These are phyloP conservation scores for Erpobdella octoculata DNA, from an alignment of 2,888 invertebrate species.

Conservation along the genomic window DNA sequence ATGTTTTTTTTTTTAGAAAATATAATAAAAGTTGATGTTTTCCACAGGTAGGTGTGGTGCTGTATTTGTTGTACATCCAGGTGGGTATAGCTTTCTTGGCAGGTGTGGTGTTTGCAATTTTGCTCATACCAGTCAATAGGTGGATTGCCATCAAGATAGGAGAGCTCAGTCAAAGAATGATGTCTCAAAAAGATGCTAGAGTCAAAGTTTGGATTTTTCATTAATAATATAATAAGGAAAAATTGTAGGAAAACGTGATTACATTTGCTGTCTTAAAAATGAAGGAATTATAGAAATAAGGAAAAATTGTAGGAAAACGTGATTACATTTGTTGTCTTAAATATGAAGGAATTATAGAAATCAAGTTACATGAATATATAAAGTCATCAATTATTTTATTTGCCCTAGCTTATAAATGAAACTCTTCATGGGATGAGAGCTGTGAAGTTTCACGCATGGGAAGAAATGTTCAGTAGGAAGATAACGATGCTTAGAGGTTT, in stretches of 20 bases:
- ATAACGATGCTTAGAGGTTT: constrained; percentile 55
- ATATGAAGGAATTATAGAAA: too few species aligned
- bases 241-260: too few species aligned
- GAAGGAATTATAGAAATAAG: too few species aligned
- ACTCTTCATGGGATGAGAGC: constrained; percentile 76
- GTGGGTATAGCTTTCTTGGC: constrained; percentile 77
- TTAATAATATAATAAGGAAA: too few species aligned
- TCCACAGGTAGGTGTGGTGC: constrained; percentile 45
- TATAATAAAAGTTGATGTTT: not conserved
- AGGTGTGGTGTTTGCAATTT: constrained; percentile 73
- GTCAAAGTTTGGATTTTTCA: constrained; percentile 61
- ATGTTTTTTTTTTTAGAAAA: not conserved
- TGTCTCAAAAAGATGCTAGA: constrained; percentile 81
- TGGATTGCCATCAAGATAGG: constrained; percentile 81
- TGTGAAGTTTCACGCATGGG: constrained; percentile 88
- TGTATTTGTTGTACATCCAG: constrained; percentile 52
- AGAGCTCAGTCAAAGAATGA: constrained; percentile 71
- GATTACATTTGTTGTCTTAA: too few species aligned
- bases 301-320: too few species aligned
- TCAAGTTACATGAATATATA: too few species aligned
- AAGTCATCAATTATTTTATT: too few species aligned
- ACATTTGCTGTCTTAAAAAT: too few species aligned
- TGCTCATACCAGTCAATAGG: constrained; percentile 87
- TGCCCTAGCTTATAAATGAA: constrained; percentile 68
- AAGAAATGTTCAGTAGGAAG: constrained; percentile 69